phyloP scores from a whole-genome alignment of 2,113 vertebrate genomes.

The Psittacus erithacus region DNA sequence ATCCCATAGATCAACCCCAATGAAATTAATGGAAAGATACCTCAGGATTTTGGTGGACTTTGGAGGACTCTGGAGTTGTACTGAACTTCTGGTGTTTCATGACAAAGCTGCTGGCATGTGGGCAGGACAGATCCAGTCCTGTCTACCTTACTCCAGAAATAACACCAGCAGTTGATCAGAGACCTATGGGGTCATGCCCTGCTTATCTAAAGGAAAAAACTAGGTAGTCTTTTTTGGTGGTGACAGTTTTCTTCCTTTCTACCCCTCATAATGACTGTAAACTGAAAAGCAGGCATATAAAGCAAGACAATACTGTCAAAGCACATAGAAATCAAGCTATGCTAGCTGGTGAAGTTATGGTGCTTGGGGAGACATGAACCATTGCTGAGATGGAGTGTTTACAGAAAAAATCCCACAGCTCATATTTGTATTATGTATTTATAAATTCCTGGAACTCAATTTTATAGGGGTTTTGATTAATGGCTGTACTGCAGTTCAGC shows the following conservation, averaged over 20 bases:
- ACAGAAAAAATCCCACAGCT: constrained; percentile 44
- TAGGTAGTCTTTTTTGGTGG: neutral
- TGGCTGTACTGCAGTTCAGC: constrained; percentile 18
- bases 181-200: neutral
- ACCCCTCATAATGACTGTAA: neutral
- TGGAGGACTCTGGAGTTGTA: neutral
- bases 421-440: constrained; percentile 59
- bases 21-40: neutral
- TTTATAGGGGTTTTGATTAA: constrained; percentile 66
- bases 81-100: neutral
- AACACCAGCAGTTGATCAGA: neutral
- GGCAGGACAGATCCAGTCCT: neutral
- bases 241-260: neutral
- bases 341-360: neutral
- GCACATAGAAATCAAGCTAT: neutral
- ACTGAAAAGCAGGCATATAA: neutral
- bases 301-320: neutral
- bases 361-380: neutral
- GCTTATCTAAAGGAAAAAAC: neutral
- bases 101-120: neutral
- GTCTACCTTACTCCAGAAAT: neutral
- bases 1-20: neutral
- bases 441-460: constrained; percentile 60
- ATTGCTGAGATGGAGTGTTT: constrained; percentile 34
- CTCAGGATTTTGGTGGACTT: neutral